Base-by-base conservation (phyloP, 2,113 vertebrate genomes). In the Heterocephalus glaber region DNA sequence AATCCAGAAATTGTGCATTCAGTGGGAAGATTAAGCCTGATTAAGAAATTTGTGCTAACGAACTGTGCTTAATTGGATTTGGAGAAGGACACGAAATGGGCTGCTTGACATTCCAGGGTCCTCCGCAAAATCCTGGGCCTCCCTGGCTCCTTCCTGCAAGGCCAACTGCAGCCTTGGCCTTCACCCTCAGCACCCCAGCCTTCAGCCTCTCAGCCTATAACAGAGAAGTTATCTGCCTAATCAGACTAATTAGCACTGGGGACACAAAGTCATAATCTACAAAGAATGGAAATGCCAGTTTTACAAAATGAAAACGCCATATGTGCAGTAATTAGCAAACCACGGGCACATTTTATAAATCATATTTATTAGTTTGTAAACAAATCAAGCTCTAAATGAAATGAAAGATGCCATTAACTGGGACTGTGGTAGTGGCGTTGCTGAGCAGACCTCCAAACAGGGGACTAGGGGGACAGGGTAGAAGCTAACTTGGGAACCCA, bases 331-430 rank as follows among this genome's bases (percentile, higher is more conserved):
- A 99, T 99, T 99, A 99, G 98, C 97, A 97, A 98, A 98, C 98
- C 98, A 98, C 72, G 54, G 98, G 95, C 98, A 98, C 98, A 98
- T 98, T 98, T 98, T 98, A 98, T 98, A 98, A 99, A 99, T 99
- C 98, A 99, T 98, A 98, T 98, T 98, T 98, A 99, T 99, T 99
- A 98, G 98, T 98, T 98, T 98, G 81, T 98, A 98, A 99, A 99
- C 99, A 99, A 98, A 98, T 98, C 98, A 98, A 98, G 97, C 95
- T 98, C 97, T 98, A 98, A 98, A 98, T 98, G 97, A 98, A 98
- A 98, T 97, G 97, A 98, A 98, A 97, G 97, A 98, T 97, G 97
- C 96, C 97, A 95, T 98, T 98, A 96, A 95, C 85, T 70, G 87
- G 12, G 70, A 72, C 89, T 56, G 60, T n/a, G 95, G 96, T 92